Evolutionary conservation across 2,888 invertebrate genomes (phyloP), one percentile per base, ranked within the genome.

Genomic region (Coenonympha glycerion): DNA sequence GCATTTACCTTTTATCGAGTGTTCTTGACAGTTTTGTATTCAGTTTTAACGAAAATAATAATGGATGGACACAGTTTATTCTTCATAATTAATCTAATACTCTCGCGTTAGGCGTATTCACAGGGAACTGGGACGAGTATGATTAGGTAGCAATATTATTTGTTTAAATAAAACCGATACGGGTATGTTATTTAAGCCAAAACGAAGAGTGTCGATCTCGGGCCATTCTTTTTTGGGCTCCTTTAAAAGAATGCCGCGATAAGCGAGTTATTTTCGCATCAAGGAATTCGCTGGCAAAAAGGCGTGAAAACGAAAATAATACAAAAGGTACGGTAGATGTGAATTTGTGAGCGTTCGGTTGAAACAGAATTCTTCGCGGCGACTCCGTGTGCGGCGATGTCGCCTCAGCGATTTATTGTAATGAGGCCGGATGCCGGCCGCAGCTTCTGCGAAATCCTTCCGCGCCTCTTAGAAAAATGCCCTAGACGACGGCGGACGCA

Each of bases 341-440:
- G 86, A 87, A 87, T 87, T 87, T 87, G 86, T 87, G 86, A 86
- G 80, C 81, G 84, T 85, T 85, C 79, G 85, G 76, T 74, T 82
- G 83, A 82, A 86, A 87, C 86, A 85, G 72, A 86, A 87, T 87
- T 86, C 84, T 78, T 83, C 53, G 83, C 84, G 81, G 72, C 75
- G 80, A 82, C 86, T 75, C 83, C 88, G 81, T 89, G 89, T 89
- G 89, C 84, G 89, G 88, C 82, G 76, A 71, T 73, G 79, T 76
- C 78, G 70, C 69, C 71, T 69, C 67, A 57, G 69, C 71, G 78
- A 86, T 87, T 86, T 87, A 87, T 87, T 84, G 82, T 84, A 82
- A 84, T 79, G 79, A 83, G 77, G 62, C 69, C 59, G 65, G 75
- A 69, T 81, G 79, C 73, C 82, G 78, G 69, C 72, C 64, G 71